Base-by-base conservation (phyloP, 1,140 invertebrate genomes). In the Odontomachus brunneus region DNA sequence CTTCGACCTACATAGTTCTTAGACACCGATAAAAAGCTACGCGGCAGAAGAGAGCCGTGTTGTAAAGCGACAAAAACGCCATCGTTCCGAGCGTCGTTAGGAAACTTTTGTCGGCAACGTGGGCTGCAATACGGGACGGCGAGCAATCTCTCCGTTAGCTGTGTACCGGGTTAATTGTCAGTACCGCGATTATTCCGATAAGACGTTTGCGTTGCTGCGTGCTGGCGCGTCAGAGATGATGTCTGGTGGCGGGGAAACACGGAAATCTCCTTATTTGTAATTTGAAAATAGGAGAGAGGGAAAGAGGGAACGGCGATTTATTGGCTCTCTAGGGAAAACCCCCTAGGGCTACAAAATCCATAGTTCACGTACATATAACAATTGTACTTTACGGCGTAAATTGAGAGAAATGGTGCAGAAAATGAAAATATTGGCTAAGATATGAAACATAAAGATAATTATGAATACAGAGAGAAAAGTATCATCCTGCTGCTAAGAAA, bases 1-100 rank as follows among this genome's bases (percentile, higher is more conserved):
- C 57, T 59, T 49, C 49, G 29, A 63, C 69, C 62, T 63, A 62
- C 38, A 53, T 65, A 38, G 24, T 24, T 59, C 15, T 65, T 33
- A 22, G 11, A 9, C 11, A 26, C 22, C 5, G 24, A 69, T 48
- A 26, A 29, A 80, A 59, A 73, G 49, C 33, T 26, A 71, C 2
- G 9, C 11, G 22, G 29, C 5, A 33, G 29, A 33, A 2, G 48
- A 49, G 26, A 4, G 11, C 7, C 29, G 19, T 57, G 55, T n/a
- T 24, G 44, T 53, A 48, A 22, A 69, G 17, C 62, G 65, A 38
- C 24, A 51, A 57, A 44, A 22, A 71, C 55, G 14, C 26, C 66
- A 59, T 26, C 55, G 17, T 24, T 29, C 17, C 7, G 17, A 49
- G 44, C 33, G 73, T 29, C 55, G 53, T 60, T 38, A 84, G 44